Conservation (phyloP, 2,797 vertebrate species). For the Phaenicophaeus curvirostris region DNA sequence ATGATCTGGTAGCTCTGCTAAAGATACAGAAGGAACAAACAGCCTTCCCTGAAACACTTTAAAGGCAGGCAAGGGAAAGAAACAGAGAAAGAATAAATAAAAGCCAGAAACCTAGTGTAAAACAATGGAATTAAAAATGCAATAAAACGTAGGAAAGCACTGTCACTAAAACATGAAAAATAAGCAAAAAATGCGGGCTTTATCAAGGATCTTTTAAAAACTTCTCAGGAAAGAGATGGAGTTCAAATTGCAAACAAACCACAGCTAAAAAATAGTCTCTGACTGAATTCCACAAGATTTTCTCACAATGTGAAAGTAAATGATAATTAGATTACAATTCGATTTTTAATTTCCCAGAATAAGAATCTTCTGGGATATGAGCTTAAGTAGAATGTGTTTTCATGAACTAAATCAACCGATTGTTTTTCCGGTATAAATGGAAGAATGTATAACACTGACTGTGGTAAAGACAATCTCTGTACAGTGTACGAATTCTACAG, state of each 20-base stretch:
- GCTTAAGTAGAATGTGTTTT: background rate
- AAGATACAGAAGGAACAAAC: background rate
- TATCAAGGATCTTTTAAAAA: background rate
- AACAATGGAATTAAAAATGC: background rate
- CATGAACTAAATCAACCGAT: background rate
- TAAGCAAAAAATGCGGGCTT: background rate
- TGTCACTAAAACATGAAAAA: background rate
- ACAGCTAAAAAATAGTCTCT: background rate
- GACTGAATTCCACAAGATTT: background rate
- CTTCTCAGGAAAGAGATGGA: background rate
- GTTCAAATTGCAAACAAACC: background rate
- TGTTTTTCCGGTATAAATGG: background rate
- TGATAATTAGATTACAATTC: background rate
- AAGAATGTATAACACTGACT: background rate
- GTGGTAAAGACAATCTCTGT: background rate
- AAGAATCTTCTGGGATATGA: background rate
- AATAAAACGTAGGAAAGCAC: background rate
- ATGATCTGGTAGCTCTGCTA: background rate
- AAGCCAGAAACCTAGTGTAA: background rate
- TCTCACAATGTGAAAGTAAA: background rate
- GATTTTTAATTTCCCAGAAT: background rate
- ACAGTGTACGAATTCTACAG: background rate
- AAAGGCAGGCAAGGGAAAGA: background rate
- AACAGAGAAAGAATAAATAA: background rate
- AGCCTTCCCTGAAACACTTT: background rate